These are phyloP conservation scores for Empidonax alnorum DNA, from an alignment of 2,113 vertebrate species.

Conservation along the genomic window DNA sequence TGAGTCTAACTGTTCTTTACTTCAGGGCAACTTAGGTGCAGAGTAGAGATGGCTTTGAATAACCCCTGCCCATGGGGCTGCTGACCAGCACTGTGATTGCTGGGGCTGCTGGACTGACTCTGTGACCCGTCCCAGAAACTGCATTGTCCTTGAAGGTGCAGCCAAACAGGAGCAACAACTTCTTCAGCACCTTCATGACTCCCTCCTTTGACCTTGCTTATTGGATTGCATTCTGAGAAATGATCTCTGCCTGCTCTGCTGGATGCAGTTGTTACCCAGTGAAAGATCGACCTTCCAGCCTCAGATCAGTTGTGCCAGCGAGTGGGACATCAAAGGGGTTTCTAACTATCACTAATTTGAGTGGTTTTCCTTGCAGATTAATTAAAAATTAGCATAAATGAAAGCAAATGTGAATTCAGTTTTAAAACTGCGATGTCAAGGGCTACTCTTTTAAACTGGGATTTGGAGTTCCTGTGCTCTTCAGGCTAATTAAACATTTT, in stretches of 20 bases:
- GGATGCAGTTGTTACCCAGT: background rate
- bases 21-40: background rate
- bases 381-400: background rate
- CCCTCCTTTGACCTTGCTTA: background rate
- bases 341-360: background rate
- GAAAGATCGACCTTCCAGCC: background rate
- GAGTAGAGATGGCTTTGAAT: background rate
- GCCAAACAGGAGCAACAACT: background rate
- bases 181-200: background rate
- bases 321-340: background rate
- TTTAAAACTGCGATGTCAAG: background rate
- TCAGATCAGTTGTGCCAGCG: background rate
- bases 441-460: background rate
- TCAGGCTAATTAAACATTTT: background rate
- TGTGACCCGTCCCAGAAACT: background rate
- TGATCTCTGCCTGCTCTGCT: background rate
- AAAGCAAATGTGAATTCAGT: background rate
- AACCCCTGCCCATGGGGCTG: accelerated
- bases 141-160: background rate
- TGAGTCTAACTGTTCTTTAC: background rate
- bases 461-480: background rate
- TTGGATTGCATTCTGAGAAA: background rate
- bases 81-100: background rate
- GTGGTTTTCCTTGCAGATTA: background rate
- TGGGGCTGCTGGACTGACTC: background rate